A percentile compares a stretch with the other conserved stretches of the same genome.
These are phyloP conservation scores for Tachina grossa DNA, from an alignment of 2,888 invertebrate genomes.

Conservation along the genomic window DNA sequence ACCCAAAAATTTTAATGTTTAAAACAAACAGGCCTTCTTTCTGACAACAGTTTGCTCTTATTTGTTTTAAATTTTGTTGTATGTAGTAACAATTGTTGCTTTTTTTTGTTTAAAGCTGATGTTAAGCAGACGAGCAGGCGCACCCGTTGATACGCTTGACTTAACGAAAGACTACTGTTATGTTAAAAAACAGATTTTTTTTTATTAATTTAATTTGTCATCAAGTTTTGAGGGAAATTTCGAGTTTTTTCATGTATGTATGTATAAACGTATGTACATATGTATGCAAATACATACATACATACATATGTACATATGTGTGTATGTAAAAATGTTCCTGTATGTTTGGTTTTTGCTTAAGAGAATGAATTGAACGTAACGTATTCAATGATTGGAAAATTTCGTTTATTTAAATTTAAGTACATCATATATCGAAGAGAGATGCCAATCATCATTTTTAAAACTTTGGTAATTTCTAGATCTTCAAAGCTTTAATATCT, in stretches of 20 bases:
- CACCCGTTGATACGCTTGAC: slow-evolving; percentile 64
- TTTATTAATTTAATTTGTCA: slow-evolving; percentile 18
- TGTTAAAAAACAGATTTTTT: slow-evolving; percentile 44
- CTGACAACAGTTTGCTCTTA: slow-evolving; percentile 46
- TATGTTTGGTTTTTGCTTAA: no score
- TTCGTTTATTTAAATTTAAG: background rate
- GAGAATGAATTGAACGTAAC: slow-evolving; percentile 12
- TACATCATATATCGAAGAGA: background rate
- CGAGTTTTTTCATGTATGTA: background rate
- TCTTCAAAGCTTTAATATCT: no score
- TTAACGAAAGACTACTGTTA: slow-evolving; percentile 12
- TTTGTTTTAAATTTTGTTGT: slow-evolving; percentile 70
- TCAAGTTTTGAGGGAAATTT: slow-evolving; percentile 42
- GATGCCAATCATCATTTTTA: background rate
- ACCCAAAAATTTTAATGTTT: slow-evolving; percentile 27
- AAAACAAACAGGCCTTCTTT: slow-evolving; percentile 17
- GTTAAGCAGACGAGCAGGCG: slow-evolving; percentile 56
- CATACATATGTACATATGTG: no score
- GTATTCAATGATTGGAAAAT: slow-evolving; percentile 53
- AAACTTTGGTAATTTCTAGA: no score
- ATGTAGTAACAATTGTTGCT: background rate
- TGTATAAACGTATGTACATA: no score
- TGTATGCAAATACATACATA: no score
- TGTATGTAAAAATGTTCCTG: no score
- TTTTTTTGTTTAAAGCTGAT: background rate